phyloP scores from a whole-genome alignment of 2,888 invertebrate species.

The Chalcis sispes region DNA sequence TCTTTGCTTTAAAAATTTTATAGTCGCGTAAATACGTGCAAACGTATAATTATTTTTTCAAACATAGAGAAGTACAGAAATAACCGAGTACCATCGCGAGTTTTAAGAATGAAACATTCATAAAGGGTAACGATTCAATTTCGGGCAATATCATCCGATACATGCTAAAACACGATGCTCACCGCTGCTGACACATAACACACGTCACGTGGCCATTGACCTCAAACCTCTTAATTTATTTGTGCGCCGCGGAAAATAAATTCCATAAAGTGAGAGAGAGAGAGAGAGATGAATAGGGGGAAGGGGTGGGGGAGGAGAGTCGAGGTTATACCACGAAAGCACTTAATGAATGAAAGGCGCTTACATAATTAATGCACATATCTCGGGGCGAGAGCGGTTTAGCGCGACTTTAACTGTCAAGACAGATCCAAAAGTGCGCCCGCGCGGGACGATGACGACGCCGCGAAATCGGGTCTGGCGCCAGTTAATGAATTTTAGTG shows the following conservation, averaged over 20 bases:
- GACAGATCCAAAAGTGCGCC: conserved; percentile 47
- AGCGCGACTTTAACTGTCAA: conserved; percentile 52
- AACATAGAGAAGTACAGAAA: too few relatives aligned
- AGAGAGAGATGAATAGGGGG: too few relatives aligned
- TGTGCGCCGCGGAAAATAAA: conserved; percentile 56
- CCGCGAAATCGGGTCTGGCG: conserved; percentile 55
- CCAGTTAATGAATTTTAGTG: conserved; percentile 54
- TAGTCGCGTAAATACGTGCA: too few relatives aligned
- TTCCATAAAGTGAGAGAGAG: conserved; percentile 58
- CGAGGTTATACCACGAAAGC: conserved; percentile 22
- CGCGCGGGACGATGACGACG: conserved; percentile 31
- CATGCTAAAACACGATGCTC: too few relatives aligned
- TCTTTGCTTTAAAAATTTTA: too few relatives aligned
- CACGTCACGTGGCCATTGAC: conserved; percentile 47
- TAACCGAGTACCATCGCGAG: too few relatives aligned
- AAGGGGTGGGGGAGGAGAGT: too few relatives aligned
- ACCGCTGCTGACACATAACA: neutral
- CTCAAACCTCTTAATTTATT: conserved; percentile 59
- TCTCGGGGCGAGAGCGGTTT: conserved; percentile 42
- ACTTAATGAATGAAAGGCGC: conserved; percentile 60
- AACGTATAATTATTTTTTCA: neutral
- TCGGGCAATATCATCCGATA: neutral
- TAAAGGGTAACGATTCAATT: conserved; percentile 9
- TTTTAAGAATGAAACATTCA: neutral
- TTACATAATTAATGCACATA: conserved; percentile 64